phyloP scores from a whole-genome alignment of 2,888 invertebrate genomes.

The Stenotaenia linearis region DNA sequence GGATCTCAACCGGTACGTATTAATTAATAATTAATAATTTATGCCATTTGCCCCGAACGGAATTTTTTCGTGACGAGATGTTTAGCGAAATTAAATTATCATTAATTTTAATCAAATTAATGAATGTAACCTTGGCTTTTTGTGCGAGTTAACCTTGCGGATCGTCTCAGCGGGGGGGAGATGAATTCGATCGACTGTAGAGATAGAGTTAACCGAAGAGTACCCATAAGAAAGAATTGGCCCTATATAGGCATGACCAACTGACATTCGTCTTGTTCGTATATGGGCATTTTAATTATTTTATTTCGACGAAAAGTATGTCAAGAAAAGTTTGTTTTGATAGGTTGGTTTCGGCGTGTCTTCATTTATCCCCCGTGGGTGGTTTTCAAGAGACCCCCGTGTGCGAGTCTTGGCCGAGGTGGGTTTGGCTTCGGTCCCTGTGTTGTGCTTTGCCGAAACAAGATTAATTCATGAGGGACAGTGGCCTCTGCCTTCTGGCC shows the following conservation, averaged over 20 bases:
- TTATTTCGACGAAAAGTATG: background rate
- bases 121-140: slow-evolving; percentile 9
- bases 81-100: background rate
- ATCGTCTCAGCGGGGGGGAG: background rate
- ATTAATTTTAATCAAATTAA: background rate
- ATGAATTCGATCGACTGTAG: background rate
- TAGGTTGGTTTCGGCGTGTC: background rate
- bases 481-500: slow-evolving; percentile 24
- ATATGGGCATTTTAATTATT: background rate
- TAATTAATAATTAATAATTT: too few species aligned
- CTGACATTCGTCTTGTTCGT: background rate
- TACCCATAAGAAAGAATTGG: too few species aligned
- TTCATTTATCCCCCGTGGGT: slow-evolving; percentile 7
- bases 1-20: slow-evolving; percentile 5
- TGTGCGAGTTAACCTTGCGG: slow-evolving; percentile 5
- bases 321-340: background rate
- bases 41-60: too few species aligned
- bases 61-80: background rate
- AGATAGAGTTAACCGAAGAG: background rate
- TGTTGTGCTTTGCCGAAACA: slow-evolving; percentile 26
- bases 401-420: slow-evolving; percentile 1
- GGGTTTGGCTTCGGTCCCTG: slow-evolving; percentile 20
- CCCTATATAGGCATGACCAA: background rate
- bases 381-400: slow-evolving; percentile 10
- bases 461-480: slow-evolving; percentile 23